phyloP scores from a whole-genome alignment of 1,140 invertebrate genomes.

The Branchinecta lynchi region DNA sequence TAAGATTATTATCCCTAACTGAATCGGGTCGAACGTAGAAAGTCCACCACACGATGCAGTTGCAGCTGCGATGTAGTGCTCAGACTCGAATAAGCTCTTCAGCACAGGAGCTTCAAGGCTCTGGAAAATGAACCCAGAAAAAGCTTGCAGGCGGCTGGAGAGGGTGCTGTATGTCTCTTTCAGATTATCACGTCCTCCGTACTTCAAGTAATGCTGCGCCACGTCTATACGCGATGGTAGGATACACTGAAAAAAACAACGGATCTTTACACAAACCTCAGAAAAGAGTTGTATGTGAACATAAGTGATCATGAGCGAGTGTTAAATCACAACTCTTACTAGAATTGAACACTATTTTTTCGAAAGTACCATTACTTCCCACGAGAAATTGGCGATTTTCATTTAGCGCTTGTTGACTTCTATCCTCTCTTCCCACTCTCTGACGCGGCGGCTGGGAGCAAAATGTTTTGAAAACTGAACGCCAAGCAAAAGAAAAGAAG shows the following conservation, averaged over 20 bases:
- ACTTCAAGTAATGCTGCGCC: neutral
- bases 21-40: neutral
- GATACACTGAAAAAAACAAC: neutral
- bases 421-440: too few relatives aligned
- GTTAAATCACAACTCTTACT: too few relatives aligned
- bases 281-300: too few relatives aligned
- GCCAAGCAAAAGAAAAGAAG: too few relatives aligned
- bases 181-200: neutral
- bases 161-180: neutral
- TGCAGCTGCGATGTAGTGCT: neutral
- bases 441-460: too few relatives aligned
- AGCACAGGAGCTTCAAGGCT: neutral
- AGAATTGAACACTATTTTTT: too few relatives aligned
- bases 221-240: neutral
- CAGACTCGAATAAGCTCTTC: neutral
- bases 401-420: too few relatives aligned
- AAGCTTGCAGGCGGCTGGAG: neutral
- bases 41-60: neutral
- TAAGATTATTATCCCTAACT: neutral
- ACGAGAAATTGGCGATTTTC: too few relatives aligned
- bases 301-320: too few relatives aligned
- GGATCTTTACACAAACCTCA: too few relatives aligned
- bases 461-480: too few relatives aligned
- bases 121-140: neutral
- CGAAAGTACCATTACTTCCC: too few relatives aligned